phyloP scores from a whole-genome alignment of 1,140 invertebrate genomes.

The Globodera rostochiensis region DNA sequence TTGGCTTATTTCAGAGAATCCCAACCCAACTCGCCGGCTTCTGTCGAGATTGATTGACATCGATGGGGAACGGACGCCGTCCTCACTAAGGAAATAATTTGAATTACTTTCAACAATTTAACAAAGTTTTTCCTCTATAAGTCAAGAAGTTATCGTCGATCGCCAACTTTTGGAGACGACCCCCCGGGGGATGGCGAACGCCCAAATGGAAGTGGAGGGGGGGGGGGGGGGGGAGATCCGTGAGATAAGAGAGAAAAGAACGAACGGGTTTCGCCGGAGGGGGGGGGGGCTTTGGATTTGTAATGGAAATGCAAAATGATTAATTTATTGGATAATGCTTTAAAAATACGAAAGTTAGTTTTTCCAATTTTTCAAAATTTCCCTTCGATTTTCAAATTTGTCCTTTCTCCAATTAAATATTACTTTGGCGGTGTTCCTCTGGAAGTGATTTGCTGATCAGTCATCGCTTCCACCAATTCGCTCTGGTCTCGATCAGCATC shows the following conservation, averaged over 20 bases:
- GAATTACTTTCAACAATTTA: neutral
- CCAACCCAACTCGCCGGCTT: conserved; percentile 48
- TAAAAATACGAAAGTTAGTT: too few species aligned
- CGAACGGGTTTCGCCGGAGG: neutral
- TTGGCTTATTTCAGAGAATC: too few species aligned
- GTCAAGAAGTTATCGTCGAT: neutral
- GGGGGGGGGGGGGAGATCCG: neutral
- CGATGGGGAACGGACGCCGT: conserved; percentile 36
- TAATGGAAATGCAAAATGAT: neutral
- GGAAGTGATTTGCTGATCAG: conserved; percentile 31
- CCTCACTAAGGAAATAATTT: conserved; percentile 33
- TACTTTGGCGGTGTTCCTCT: conserved; percentile 31
- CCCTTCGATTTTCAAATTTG: neutral
- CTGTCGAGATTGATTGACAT: conserved; percentile 59
- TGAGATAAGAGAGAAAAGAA: neutral
- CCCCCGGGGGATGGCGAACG: conserved; percentile 7
- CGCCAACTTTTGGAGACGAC: neutral
- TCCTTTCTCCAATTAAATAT: neutral
- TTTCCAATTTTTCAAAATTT: neutral
- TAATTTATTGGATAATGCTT: too few species aligned
- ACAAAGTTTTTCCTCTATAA: neutral
- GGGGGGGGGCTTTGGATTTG: too few species aligned
- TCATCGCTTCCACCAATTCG: conserved; percentile 27
- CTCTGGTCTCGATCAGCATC: conserved; percentile 39
- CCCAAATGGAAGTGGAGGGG: conserved; percentile 1